These are phyloP conservation scores for Macrobrachium nipponense DNA, from an alignment of 1,140 invertebrate genomes.

Conservation along the genomic window DNA sequence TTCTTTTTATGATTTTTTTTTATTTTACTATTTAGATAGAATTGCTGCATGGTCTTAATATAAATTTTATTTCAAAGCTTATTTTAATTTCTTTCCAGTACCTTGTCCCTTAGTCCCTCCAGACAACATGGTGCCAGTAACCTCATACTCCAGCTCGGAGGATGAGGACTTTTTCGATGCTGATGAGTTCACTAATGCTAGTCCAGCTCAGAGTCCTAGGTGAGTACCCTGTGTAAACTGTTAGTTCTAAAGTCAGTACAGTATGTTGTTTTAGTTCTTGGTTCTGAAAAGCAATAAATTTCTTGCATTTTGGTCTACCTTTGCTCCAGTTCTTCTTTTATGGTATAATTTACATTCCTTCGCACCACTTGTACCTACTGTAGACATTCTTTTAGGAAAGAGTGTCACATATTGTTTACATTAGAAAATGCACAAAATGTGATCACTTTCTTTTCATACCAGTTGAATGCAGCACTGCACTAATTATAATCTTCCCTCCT, in stretches of 20 bases:
- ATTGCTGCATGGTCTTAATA: not conserved
- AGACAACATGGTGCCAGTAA: constrained; percentile 79
- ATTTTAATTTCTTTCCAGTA: constrained; percentile 3
- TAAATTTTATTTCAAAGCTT: not conserved
- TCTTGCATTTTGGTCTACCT: too few relatives aligned
- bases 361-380: too few relatives aligned
- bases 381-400: too few relatives aligned
- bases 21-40: not conserved
- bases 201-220: constrained; percentile 51
- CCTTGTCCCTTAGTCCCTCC: constrained; percentile 26
- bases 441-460: too few relatives aligned
- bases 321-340: too few relatives aligned
- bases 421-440: too few relatives aligned
- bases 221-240: constrained; percentile 31
- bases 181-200: constrained; percentile 74
- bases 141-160: constrained; percentile 95
- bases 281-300: too few relatives aligned
- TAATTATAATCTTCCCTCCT: too few relatives aligned
- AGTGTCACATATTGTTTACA: too few relatives aligned
- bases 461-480: too few relatives aligned
- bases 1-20: not conserved
- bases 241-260: not conserved
- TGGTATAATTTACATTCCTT: too few relatives aligned
- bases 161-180: constrained; percentile 96
- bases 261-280: not conserved